These are phyloP conservation scores for Plectrocnemia conspersa DNA, from an alignment of 1,140 invertebrate species.

Conservation along the genomic window DNA sequence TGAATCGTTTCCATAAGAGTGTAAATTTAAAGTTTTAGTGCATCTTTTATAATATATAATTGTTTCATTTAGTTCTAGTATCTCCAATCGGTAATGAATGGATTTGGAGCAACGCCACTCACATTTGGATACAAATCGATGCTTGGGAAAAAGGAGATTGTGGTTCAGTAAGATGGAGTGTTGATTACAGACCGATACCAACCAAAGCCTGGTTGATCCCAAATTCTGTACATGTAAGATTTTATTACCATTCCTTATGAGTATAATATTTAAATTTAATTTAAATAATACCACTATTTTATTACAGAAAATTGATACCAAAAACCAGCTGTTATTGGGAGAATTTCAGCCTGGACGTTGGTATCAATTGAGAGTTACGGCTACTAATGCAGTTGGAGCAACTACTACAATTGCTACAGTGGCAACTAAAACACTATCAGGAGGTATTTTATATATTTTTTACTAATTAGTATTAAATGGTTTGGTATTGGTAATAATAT, in stretches of 20 bases:
- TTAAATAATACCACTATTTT: conserved; percentile 1
- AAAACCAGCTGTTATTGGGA: conserved; percentile 45
- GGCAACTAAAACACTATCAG: conserved; percentile 72
- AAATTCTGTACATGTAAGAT: conserved; percentile 11
- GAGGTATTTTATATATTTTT: conserved; percentile 63
- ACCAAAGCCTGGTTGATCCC: conserved; percentile 35
- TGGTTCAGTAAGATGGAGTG: conserved; percentile 43
- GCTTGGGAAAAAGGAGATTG: conserved; percentile 51
- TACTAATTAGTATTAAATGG: not conserved
- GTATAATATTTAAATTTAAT: not conserved
- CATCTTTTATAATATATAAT: too few species aligned
- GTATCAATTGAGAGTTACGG: conserved; percentile 73
- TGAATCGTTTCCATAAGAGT: too few species aligned
- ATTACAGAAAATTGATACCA: conserved; percentile 18
- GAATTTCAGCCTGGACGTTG: conserved; percentile 71
- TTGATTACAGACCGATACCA: conserved; percentile 45
- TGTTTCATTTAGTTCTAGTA: conserved; percentile 40
- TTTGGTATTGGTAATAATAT: not conserved
- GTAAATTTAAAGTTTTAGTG: too few species aligned
- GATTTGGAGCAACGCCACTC: conserved; percentile 49
- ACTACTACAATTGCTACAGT: conserved; percentile 69
- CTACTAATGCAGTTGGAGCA: conserved; percentile 75
- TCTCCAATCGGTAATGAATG: conserved; percentile 47
- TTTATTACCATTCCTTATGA: not conserved
- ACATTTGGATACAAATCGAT: conserved; percentile 46